phyloP scores from a whole-genome alignment of 1,140 invertebrate genomes.

The Drosophila subpulchrella region DNA sequence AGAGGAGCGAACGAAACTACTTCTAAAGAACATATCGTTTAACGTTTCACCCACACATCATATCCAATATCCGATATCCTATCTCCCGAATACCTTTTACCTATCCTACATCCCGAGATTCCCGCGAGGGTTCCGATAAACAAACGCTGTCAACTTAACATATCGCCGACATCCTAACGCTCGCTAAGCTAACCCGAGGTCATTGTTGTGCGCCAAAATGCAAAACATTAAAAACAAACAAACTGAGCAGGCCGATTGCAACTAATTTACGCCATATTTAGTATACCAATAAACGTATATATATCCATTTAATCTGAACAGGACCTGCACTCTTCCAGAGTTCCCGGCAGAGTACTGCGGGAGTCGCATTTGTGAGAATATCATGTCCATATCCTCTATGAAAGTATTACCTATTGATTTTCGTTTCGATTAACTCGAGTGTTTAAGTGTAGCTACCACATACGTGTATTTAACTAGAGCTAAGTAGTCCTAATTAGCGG shows the following conservation, averaged over 20 bases:
- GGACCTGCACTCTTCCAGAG: conserved; percentile 72
- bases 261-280: conserved; percentile 51
- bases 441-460: conserved; percentile 50
- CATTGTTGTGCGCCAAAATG: conserved; percentile 47
- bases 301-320: conserved; percentile 79
- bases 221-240: conserved; percentile 1
- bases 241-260: conserved; percentile 40
- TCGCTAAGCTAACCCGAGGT: conserved; percentile 53
- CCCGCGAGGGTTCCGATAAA: conserved; percentile 18
- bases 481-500: conserved; percentile 42
- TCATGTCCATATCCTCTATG: conserved; percentile 65
- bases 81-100: background rate
- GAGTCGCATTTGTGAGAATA: conserved; percentile 81
- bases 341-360: conserved; percentile 66
- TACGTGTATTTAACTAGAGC: conserved; percentile 56
- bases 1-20: conserved; percentile 27
- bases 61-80: conserved; percentile 5
- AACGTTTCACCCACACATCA: conserved; percentile 19
- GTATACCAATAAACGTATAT: conserved; percentile 53
- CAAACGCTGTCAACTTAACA: conserved; percentile 63
- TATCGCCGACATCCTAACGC: conserved; percentile 58
- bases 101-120: conserved; percentile 8
- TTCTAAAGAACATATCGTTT: conserved; percentile 48
- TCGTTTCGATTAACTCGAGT: conserved; percentile 45
- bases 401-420: conserved; percentile 80